Evolutionary conservation across 2,113 vertebrate genomes (phyloP).

Genomic region (Alexandromys fortis): DNA sequence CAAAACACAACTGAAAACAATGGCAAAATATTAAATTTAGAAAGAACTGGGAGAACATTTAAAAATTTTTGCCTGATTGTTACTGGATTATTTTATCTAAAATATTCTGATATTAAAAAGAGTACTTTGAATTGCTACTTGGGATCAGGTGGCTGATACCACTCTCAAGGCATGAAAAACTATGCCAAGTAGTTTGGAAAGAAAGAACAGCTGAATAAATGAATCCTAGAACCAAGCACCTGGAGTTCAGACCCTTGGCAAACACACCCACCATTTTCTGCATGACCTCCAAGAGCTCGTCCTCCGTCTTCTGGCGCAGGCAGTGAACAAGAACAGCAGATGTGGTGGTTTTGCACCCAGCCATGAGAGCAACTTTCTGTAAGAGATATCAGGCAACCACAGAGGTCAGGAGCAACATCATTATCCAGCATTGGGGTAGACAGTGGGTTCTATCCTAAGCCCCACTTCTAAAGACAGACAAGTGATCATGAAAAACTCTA

Average conservation of each 20-base stretch:
- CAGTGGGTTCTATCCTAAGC: neutral
- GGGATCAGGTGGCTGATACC: neutral
- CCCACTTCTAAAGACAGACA: neutral
- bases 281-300: neutral
- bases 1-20: neutral
- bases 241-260: fast-evolving
- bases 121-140: neutral
- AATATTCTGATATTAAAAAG: neutral
- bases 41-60: neutral
- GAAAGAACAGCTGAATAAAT: too few species aligned
- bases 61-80: neutral
- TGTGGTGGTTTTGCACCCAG: conserved; percentile 65
- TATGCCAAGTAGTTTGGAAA: neutral
- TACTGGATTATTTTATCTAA: neutral
- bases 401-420: neutral
- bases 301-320: conserved; percentile 66
- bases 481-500: neutral
- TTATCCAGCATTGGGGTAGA: too few species aligned
- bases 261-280: conserved; percentile 45
- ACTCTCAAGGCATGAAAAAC: neutral
- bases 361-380: conserved; percentile 11
- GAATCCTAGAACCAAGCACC: fast-evolving
- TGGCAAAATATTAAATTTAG: neutral
- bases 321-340: conserved; percentile 68
- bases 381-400: neutral